Evolutionary conservation across 2,797 vertebrate species (phyloP).

Genomic region (Petrocephalus sullivani): DNA sequence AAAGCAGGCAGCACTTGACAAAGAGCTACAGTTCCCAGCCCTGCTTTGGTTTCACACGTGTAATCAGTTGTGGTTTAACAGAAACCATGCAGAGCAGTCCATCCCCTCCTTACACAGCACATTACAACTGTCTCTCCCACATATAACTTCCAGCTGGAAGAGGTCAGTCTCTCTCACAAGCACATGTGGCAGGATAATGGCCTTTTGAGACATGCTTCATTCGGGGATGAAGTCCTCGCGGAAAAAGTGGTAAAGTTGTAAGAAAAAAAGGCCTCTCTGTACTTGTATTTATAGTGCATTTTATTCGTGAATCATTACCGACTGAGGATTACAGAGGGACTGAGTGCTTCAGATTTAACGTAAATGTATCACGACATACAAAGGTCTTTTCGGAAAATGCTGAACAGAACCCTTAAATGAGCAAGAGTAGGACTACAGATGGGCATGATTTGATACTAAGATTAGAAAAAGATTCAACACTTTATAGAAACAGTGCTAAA

Average conservation of each 20-base stretch:
- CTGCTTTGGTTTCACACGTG: neutral
- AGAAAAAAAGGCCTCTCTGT: neutral
- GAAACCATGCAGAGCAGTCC: neutral
- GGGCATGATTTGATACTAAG: neutral
- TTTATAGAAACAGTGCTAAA: neutral
- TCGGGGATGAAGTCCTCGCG: neutral
- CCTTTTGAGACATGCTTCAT: conserved; percentile 48
- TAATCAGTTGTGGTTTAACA: neutral
- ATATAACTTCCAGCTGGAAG: conserved; percentile 16
- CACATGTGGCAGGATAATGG: conserved; percentile 31
- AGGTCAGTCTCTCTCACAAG: neutral
- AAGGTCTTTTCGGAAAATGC: neutral
- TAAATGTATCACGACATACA: neutral
- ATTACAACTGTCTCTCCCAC: neutral
- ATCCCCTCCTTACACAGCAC: conserved; percentile 3
- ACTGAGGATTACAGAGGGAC: neutral
- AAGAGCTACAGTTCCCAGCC: neutral
- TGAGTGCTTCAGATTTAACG: neutral
- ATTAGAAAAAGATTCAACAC: neutral
- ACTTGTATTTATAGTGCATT: neutral
- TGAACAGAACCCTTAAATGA: neutral
- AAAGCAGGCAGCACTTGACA: neutral
- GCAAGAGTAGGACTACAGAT: neutral
- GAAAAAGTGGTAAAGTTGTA: conserved; percentile 17
- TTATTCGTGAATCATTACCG: neutral